Conservation (phyloP, 2,797 vertebrate genomes). For the Tympanoctomys barrerae region DNA sequence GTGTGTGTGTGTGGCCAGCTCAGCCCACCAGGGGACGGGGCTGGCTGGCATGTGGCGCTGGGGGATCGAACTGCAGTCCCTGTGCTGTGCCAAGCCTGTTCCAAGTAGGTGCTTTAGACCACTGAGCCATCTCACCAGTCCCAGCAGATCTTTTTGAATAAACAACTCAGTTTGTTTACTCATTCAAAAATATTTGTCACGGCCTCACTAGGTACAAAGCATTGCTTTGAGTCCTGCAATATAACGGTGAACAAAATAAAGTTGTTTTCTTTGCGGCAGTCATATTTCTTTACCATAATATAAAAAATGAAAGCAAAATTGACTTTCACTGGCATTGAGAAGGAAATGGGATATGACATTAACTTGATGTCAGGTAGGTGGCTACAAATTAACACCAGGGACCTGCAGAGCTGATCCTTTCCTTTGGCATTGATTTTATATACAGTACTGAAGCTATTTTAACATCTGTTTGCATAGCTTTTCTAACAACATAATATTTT, state of each 20-base stretch:
- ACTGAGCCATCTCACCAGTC: no score
- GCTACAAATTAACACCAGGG: neutral
- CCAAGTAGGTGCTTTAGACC: no score
- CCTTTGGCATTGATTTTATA: conserved; percentile 22
- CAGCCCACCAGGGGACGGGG: no score
- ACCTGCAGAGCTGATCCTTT: neutral
- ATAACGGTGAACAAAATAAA: conserved; percentile 10
- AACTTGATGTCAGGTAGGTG: neutral
- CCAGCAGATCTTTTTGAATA: conserved; percentile 37
- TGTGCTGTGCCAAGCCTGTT: no score
- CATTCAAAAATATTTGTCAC: neutral
- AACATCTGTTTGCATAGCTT: conserved; percentile 36
- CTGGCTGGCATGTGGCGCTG: no score
- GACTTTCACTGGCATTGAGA: neutral
- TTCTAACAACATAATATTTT: conserved; percentile 29
- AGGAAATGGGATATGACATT: neutral
- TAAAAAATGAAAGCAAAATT: conserved; percentile 51
- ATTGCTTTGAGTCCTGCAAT: neutral
- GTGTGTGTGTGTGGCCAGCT: no score
- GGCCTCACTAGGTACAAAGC: neutral
- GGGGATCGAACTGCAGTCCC: no score
- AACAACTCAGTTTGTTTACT: conserved; percentile 16
- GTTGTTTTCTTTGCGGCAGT: neutral
- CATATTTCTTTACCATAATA: neutral
- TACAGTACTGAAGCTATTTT: neutral